Evolutionary conservation across 1,140 invertebrate genomes (phyloP), one percentile per base, ranked within the genome.

Genomic region (Elysia chlorotica): DNA sequence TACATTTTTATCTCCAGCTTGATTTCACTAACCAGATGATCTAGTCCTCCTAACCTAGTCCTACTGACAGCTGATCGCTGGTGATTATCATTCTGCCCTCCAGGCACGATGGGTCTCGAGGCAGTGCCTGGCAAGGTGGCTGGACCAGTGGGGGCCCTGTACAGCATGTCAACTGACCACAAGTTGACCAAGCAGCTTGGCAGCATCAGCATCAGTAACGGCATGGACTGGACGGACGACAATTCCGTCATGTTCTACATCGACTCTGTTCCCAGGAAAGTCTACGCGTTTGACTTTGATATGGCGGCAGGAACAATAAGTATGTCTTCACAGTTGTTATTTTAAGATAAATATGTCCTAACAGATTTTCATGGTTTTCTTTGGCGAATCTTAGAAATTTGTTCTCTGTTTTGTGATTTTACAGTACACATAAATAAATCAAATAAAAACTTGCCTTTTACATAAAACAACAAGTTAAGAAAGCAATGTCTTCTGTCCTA

Each of bases 171-270:
- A 31, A 28, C 73, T 61, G 74, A 81, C 69, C 76, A 77, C 1
- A 78, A 21, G 6, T 59, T 87, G 0, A 74, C 35, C 1, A 79
- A 74, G 35, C 62, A 65, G 10, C 31, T 65, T 5, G 35, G 6
- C 10, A 3, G 36, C 2, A 75, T 89, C 33, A 82, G 90, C 57
- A 92, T 95, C 56, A 93, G 93, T 36, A 96, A 96, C 83, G 95
- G 95, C 0, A 82, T 96, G 6, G 91, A 91, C 14, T 96, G 95
- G 95, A 92, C 91, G 74, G 80, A 88, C 2, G 89, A 91, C 48
- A 90, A 91, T 70, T 90, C 90, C 30, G 91, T 90, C 30, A 83
- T 89, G 76, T 89, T 83, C 76, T 89, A 83, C 74, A 87, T 88
- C 41, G 88, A 89, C 75, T 86, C 87, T 4, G 77, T 78, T 0